Percentiles rank a stretch among this genome's conserved stretches.
Conservation (phyloP, 1,140 invertebrate genomes). For the Ridgeia piscesae region DNA sequence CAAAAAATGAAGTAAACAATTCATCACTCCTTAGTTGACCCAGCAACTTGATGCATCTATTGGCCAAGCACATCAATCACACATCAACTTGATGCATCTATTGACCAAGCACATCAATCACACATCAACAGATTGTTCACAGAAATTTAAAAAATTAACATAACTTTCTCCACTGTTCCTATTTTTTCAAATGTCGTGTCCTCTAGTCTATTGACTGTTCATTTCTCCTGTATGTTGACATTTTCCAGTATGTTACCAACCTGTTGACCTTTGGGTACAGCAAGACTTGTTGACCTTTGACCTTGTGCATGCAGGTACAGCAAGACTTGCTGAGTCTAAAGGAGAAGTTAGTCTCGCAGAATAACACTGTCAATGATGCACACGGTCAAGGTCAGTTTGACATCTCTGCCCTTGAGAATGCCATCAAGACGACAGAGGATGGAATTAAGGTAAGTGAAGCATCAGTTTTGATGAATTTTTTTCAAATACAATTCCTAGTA, state of each 20-base stretch:
- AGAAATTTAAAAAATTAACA: too few species aligned
- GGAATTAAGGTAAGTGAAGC: constrained; percentile 45
- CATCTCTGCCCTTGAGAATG: constrained; percentile 46
- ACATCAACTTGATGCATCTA: too few species aligned
- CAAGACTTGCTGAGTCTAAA: constrained; percentile 50
- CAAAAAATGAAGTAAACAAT: too few species aligned
- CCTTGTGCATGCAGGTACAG: constrained; percentile 46
- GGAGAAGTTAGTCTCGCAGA: constrained; percentile 39
- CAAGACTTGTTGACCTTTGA: background rate
- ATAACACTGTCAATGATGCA: constrained; percentile 17
- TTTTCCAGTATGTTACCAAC: background rate
- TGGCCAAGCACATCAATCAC: too few species aligned
- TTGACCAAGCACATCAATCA: too few species aligned
- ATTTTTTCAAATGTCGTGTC: too few species aligned
- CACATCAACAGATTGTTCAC: too few species aligned
- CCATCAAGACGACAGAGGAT: constrained; percentile 52
- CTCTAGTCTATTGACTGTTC: background rate
- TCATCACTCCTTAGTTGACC: too few species aligned
- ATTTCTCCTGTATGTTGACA: background rate
- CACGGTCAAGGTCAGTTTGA: constrained; percentile 40
- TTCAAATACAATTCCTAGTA: too few species aligned
- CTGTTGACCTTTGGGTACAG: too few species aligned
- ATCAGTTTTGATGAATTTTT: background rate
- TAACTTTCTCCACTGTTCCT: too few species aligned
- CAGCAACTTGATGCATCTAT: too few species aligned